Base-by-base conservation (phyloP, 2,797 vertebrate species). In the Borostomias antarcticus region DNA sequence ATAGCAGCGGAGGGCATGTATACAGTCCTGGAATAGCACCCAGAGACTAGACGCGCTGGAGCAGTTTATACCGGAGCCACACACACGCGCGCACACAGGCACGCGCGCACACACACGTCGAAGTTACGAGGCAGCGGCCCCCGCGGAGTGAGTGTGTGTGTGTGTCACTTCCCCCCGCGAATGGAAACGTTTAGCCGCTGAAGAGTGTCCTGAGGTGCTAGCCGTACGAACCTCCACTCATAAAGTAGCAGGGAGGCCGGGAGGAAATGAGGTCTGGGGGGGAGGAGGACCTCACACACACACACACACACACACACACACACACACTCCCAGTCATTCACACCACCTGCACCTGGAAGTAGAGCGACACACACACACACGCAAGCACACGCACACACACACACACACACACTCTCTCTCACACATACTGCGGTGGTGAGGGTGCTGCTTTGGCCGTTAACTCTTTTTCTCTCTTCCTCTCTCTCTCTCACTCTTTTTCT, bases 131-230 rank as follows among this genome's bases (percentile, higher is more conserved):
- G 73, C n/a, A 45, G 13, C 78, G 58, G 69, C 68, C 79, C 72
- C 82, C 84, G 82, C 74, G 66, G 21, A 52, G 83, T 80, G 77
- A 80, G 77, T 77, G 79, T 59, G n/a, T n/a, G n/a, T n/a, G 76
- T 86, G 82, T 89, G 86, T 89, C 83, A 88, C 85, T 86, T 86
- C 82, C 84, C n/a, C 79, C 75, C 77, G 77, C 77, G 85, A 88
- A 86, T 90, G 89, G 87, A 90, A 90, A 90, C 88, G 83, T 87
- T 91, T 89, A 89, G 82, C 88, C 82, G 78, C 84, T 69, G n/a
- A n/a, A 89, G 86, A 86, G 83, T 89, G 80, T 89, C 84, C 86
- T 82, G 84, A 90, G 87, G 88, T 88, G 86, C 89, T 79, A 87
- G 81, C 82, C 78, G 85, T 81, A 87, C 86, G 88, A 85, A 84